A percentile compares a stretch with the other conserved stretches of the same genome.
Conservation (phyloP, 2,113 vertebrate species). For the Nycticebus coucang region DNA sequence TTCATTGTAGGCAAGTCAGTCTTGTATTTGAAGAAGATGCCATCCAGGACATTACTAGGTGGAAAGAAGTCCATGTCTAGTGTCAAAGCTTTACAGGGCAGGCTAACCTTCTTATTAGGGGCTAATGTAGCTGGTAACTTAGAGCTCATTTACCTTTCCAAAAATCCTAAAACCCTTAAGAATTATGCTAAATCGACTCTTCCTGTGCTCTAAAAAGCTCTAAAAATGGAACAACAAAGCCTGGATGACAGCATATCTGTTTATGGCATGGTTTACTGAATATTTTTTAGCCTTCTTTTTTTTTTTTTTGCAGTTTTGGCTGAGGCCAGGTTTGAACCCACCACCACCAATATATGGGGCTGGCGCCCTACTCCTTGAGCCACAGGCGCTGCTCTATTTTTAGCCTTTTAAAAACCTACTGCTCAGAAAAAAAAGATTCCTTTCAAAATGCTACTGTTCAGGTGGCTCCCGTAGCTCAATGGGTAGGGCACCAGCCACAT, state of each 20-base stretch:
- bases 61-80: background rate
- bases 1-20: background rate
- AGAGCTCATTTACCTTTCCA: background rate
- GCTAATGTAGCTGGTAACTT: background rate
- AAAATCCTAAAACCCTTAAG: background rate
- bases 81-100: background rate
- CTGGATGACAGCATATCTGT: background rate
- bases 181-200: background rate
- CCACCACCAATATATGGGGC: too few species aligned
- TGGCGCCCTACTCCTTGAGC: too few species aligned
- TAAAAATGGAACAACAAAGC: background rate
- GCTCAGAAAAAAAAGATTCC: background rate
- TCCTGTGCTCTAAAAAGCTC: too few species aligned
- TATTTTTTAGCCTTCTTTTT: background rate
- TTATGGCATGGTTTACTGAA: background rate
- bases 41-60: background rate
- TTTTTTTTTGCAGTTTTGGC: too few species aligned
- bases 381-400: too few species aligned
- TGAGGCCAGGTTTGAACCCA: too few species aligned
- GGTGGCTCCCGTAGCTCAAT: too few species aligned
- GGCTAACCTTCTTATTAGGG: background rate
- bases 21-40: background rate
- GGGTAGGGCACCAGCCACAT: too few species aligned
- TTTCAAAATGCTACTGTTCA: background rate
- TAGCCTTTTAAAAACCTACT: background rate